Base-by-base conservation (phyloP, 2,888 invertebrate species). In the Chesias legatella region DNA sequence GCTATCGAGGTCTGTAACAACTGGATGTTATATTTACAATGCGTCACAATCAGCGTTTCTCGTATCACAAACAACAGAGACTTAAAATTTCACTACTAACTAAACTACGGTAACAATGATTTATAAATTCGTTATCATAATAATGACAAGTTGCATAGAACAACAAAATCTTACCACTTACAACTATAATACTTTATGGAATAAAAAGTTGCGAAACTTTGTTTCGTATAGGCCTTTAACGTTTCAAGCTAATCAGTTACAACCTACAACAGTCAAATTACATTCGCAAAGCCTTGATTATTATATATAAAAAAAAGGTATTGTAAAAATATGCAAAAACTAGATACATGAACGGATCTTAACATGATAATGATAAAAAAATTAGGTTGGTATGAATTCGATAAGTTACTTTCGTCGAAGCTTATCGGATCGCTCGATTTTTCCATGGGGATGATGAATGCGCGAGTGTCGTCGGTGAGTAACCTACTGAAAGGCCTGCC, bases 71-170 rank as follows among this genome's bases (percentile, higher is more conserved):
- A 71, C 67, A n/a, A 63, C 66, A 21, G 58, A 56, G 62, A 57
- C 60, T 57, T 59, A 53, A 50, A 60, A 55, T 60, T 51, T 63
- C 43, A 58, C 70, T 74, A 74, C 63, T 42, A 49, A 61, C 78
- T 83, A 83, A 56, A 80, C 82, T 84, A 84, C 73, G 71, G 75
- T 79, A 82, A 79, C 81, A 82, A 75, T 79, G 65, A 70, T 72
- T 73, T 71, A 79, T 85, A 83, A 84, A 84, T 84, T 83, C 83
- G 82, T 82, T 69, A 74, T 69, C 74, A 70, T 74, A n/a, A n/a
- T n/a, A n/a, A 76, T 73, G 78, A 75, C 65, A 46, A 66, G 67
- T 73, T 78, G 75, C 64, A 73, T 64, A 66, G 65, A 48, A 73
- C 71, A 79, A 77, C 73, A 57, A 49, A 48, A 42, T 60, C 54